Percentiles rank a stretch among this genome's conserved stretches.
phyloP scores from a whole-genome alignment of 2,888 invertebrate genomes.

The Limnephilus auricula region DNA sequence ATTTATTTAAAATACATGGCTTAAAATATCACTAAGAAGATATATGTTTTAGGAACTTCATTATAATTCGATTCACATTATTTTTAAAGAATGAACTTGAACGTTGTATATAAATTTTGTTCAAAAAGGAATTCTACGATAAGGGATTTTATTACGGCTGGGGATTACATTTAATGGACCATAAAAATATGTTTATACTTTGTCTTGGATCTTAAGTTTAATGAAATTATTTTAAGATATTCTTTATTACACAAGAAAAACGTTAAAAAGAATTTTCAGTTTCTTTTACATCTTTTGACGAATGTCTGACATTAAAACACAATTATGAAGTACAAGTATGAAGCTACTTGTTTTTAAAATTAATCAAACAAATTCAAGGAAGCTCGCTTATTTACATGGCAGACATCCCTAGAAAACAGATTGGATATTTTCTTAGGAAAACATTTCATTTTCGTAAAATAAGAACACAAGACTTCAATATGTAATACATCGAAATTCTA shows the following conservation, averaged over 20 bases:
- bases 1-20: no score
- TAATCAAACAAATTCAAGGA: neutral
- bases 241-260: neutral
- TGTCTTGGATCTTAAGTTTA: neutral
- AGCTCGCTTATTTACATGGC: neutral
- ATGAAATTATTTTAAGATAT: neutral
- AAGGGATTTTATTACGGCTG: neutral
- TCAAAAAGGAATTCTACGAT: neutral
- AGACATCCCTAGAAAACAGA: neutral
- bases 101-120: neutral
- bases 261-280: neutral
- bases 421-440: neutral
- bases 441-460: neutral
- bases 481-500: neutral
- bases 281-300: neutral
- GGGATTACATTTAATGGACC: neutral
- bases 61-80: neutral
- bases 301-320: neutral
- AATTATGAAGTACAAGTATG: no score
- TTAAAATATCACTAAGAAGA: neutral
- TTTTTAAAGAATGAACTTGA: neutral
- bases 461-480: neutral
- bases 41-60: neutral
- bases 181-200: neutral
- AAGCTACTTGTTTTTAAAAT: neutral